phyloP scores from a whole-genome alignment of 2,113 vertebrate genomes.

The Crocuta crocuta region DNA sequence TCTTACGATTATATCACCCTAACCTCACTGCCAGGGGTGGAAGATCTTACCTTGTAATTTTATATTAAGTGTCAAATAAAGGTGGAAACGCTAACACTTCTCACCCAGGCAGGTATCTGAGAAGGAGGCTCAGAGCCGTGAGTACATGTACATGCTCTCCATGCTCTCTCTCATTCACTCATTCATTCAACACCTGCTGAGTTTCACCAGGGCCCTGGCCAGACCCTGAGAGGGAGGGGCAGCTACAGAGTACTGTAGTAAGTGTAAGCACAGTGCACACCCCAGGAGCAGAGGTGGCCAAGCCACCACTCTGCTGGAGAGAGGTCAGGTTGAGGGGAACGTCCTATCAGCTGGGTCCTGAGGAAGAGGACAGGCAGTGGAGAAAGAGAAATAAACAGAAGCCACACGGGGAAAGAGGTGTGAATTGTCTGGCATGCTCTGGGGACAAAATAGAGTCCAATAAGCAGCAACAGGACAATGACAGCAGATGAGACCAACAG shows the following conservation, averaged over 20 bases:
- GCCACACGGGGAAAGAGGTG: background rate
- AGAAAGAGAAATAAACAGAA: background rate
- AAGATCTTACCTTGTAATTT: background rate
- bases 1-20: background rate
- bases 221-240: background rate
- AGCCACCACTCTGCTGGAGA: background rate
- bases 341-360: background rate
- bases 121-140: background rate
- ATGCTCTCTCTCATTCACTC: background rate
- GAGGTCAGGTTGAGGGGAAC: background rate
- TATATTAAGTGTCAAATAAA: slow-evolving; percentile 4
- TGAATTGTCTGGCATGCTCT: rapidly evolving
- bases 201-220: background rate
- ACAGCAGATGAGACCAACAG: background rate
- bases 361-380: background rate
- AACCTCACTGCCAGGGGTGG: background rate
- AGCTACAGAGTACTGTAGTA: background rate
- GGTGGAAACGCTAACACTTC: background rate
- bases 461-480: background rate
- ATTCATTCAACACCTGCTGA: background rate
- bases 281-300: background rate
- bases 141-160: background rate
- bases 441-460: background rate
- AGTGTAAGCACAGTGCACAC: background rate
- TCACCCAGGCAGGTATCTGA: background rate